Evolutionary conservation across 2,797 vertebrate genomes (phyloP).

Genomic region (Falco biarmicus): DNA sequence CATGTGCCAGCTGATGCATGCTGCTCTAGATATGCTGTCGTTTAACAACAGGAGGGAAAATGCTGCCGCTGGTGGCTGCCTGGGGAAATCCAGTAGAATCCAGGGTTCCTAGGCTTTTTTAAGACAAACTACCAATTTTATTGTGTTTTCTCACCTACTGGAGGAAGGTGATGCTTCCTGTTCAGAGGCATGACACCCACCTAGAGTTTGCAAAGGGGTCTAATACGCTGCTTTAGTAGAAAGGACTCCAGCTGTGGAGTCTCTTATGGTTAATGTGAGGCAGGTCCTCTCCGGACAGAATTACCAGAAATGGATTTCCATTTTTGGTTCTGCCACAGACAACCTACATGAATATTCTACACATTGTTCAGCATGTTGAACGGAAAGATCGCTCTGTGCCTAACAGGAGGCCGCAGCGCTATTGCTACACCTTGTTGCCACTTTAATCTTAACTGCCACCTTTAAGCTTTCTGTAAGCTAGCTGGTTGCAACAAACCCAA

Average conservation of each 20-base stretch:
- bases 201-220: not conserved
- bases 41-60: not conserved
- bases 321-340: not conserved
- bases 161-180: not conserved
- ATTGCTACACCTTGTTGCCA: not conserved
- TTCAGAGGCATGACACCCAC: not conserved
- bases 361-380: accelerated
- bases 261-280: not conserved
- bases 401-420: not conserved
- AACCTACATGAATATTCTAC: accelerated
- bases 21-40: not conserved
- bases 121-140: not conserved
- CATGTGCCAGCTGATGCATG: accelerated
- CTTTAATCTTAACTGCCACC: not conserved
- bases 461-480: not conserved
- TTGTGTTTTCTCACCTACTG: not conserved
- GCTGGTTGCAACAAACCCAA: not conserved
- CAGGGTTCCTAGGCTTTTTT: not conserved
- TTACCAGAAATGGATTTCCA: not conserved
- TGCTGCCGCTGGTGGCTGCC: not conserved
- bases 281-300: not conserved
- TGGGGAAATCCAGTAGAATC: not conserved
- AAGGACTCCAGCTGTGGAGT: not conserved
- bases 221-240: not conserved
- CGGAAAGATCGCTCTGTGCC: accelerated